Evolutionary conservation across 2,113 vertebrate genomes (phyloP).

Genomic region (Strigops habroptila): DNA sequence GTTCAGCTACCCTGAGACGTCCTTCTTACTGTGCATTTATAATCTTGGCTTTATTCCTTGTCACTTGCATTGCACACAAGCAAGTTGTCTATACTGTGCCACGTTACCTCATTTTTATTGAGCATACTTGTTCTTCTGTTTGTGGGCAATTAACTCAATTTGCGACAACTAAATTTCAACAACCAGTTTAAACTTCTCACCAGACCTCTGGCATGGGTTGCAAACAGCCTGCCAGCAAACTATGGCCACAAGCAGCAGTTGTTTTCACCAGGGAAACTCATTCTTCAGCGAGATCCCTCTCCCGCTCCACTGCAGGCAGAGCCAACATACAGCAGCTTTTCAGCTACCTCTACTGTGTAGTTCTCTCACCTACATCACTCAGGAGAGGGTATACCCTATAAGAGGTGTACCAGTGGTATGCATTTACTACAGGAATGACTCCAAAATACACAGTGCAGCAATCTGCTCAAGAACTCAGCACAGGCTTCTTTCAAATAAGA

Average conservation of each 20-base stretch:
- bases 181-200: constrained; percentile 28
- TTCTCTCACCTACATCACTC: neutral
- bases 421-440: constrained; percentile 34
- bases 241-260: constrained; percentile 31
- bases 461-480: neutral
- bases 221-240: constrained; percentile 37
- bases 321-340: constrained; percentile 25
- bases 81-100: neutral
- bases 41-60: neutral
- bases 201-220: constrained; percentile 6
- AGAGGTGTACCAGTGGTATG: neutral
- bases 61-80: neutral
- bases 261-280: constrained; percentile 13
- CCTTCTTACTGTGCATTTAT: neutral
- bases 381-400: neutral
- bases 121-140: constrained; percentile 25
- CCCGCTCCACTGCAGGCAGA: neutral
- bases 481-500: constrained; percentile 2
- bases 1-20: neutral
- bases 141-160: constrained; percentile 36
- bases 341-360: neutral
- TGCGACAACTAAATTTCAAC: constrained; percentile 28
- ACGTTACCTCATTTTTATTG: neutral
- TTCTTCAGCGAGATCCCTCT: neutral
- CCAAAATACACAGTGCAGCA: constrained; percentile 31